Base-by-base conservation (phyloP, 35 echinoderm and acorn worm species). In the Ophiothrix spiculata region DNA sequence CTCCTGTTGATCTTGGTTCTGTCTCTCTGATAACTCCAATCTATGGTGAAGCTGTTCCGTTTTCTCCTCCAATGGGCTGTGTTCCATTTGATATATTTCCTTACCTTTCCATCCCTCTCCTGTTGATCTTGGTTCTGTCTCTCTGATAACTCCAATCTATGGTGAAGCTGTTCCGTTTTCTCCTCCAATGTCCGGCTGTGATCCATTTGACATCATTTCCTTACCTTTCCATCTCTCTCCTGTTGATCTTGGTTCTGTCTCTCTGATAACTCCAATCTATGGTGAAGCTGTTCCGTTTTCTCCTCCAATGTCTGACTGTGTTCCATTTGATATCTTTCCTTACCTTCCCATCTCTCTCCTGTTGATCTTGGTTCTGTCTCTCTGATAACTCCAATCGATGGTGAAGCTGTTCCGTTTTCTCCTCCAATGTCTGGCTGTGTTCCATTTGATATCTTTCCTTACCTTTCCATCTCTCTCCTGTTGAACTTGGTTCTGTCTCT, bases 161-260 rank as follows among this genome's bases (percentile, higher is more conserved):
- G n/a, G n/a, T n/a, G n/a, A n/a, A n/a, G n/a, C n/a, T n/a, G n/a
- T n/a, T n/a, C n/a, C n/a, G n/a, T n/a, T n/a, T n/a, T n/a, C n/a
- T n/a, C n/a, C n/a, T n/a, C n/a, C n/a, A n/a, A n/a, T n/a, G n/a
- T n/a, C n/a, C 83, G 36, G 36, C 88, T 69, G 38, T 93, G 87
- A 14, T 90, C 75, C 36, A 87, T 38, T 36, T 85, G 35, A n/a
- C 90, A 38, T 6, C 69, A 34, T 85, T 93, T 91, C 75, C 87
- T 74, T 69, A 98, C 95, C 91, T 86, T 81, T n/a, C 81, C 63
- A 80, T 98, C 89, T 41, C 31, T 81, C 16, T 88, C 77, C 79
- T 87, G 85, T 33, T 80, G 89, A 32, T 94, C 86, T 36, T 89
- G 77, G 13, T 74, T 80, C 31, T 75, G 74, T 35, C 64, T 86